Base-by-base conservation (phyloP, 2,888 invertebrate species). In the Caenorhabditis sinica region DNA sequence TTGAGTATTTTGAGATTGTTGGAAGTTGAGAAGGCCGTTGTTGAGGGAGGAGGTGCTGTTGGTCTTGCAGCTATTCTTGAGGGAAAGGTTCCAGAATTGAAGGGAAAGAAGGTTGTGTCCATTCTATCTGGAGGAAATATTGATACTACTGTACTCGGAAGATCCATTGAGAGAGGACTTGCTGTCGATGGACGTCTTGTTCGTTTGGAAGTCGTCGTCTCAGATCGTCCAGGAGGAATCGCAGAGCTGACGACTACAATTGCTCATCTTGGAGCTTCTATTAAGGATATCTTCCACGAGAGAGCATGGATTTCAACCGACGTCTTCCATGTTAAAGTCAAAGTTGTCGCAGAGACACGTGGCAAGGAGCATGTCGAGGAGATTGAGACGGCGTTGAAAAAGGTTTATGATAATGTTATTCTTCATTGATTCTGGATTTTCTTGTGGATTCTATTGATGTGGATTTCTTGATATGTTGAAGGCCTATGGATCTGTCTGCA, bases 211-310 rank as follows among this genome's bases (percentile, higher is more conserved):
- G 94, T 91, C 28, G 91, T 92, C n/a, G 94, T 94, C 15, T 93
- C 93, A 68, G 94, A 94, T 89, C 87, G 94, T 72, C 94, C 94
- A 0, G 94, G 94, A 56, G 94, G 94, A 23, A 94, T 92, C 36
- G 92, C 92, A 17, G 94, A 94, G 85, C 90, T 94, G 23, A 93
- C 94, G 8, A 93, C 92, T 36, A 87, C 93, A n/a, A 92, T 94
- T 36, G 93, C 93, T 5, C 91, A 92, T 53, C 83, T 93, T 23
- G 94, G 94, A 51, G 94, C 92, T 9, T 94, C 94, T 51, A 96
- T 98, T 87, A 98, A 97, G 93, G 97, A 97, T 92, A 97, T 98
- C 82, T 96, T 96, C 93, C 97, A 98, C 93, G 97, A 98, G 93
- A 95, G 97, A 74, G 97, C 97, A 1, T 97, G 97, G 97, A 95